Base-by-base conservation (phyloP, 2,113 vertebrate genomes). In the Deroptyus accipitrinus region DNA sequence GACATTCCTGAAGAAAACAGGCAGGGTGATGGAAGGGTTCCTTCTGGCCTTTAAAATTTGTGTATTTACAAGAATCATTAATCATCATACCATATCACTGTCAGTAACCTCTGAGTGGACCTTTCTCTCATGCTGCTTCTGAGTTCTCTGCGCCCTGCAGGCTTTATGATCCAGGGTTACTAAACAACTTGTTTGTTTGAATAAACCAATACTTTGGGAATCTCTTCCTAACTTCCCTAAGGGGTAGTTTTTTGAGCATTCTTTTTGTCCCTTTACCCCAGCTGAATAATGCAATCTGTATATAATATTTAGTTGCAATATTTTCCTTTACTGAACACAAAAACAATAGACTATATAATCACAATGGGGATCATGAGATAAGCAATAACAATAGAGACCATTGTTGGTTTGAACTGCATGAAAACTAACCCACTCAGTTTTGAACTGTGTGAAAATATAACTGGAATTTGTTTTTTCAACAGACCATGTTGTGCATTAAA, bases 1-100 rank as follows among this genome's bases (percentile, higher is more conserved):
- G 9, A 28, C 9, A 14, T 77, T 81, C 14, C 12, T 67, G 17
- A 17, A 4, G 1, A 78, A 88, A 75, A 25, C 15, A 74, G 27
- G 8, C 0, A 8, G 8, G 6, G 8, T 31, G 17, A 30, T 24
- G 14, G 15, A 82, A 48, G 9, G 0, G 10, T 51, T 84, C 6
- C 30, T 76, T 68, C 52, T 10, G 3, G 35, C n/a, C 30, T 86
- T 91, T 81, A 78, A 88, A 84, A 70, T 81, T 9, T 59, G 8
- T 41, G 9, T 76, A 37, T 59, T 14, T 83, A 42, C 35, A 73
- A 57, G 46, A 66, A 92, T 33, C 4, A 25, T 51, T 55, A 20
- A 23, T 46, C 17, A 39, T n/a, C 15, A 22, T 39, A 78, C 24
- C 22, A 64, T 18, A 13, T 73, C 24, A 10, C 5, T 52, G 17